These are phyloP conservation scores for Diaphora mendica DNA, from an alignment of 2,888 invertebrate species.

Conservation along the genomic window DNA sequence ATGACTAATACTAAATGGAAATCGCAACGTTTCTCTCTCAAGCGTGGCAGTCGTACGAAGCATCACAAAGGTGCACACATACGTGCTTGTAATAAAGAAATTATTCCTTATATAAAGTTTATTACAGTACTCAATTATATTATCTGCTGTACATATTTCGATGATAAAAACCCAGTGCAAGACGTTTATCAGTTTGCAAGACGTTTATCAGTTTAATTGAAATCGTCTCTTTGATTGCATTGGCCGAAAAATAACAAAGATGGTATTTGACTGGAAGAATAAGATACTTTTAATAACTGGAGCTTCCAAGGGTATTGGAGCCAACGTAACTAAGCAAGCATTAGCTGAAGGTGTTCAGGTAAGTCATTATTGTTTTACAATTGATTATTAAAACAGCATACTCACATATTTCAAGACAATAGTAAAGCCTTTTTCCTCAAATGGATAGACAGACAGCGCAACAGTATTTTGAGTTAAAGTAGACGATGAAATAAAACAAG, in stretches of 20 bases:
- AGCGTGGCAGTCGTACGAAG: background rate
- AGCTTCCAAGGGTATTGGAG: conserved; percentile 49
- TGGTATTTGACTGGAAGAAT: conserved; percentile 33
- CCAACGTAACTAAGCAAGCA: conserved; percentile 34
- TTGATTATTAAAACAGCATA: no score
- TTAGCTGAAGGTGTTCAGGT: conserved; percentile 44
- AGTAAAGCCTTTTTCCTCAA: no score
- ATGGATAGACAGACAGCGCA: no score
- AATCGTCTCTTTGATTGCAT: background rate
- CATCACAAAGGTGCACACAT: no score
- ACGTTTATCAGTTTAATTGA: background rate
- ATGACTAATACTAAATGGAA: no score
- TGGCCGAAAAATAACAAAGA: background rate
- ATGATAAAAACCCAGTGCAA: background rate
- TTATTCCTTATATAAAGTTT: background rate
- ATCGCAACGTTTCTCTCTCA: background rate
- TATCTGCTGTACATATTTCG: no score
- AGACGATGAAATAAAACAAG: no score
- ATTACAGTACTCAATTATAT: background rate
- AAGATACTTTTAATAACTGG: conserved; percentile 50
- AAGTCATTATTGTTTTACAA: background rate
- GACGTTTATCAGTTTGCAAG: background rate
- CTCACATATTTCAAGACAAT: no score
- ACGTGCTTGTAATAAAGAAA: background rate
- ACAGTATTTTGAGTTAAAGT: no score